These are phyloP conservation scores for Atrichornis clamosus DNA, from an alignment of 2,113 vertebrate species.

Conservation along the genomic window DNA sequence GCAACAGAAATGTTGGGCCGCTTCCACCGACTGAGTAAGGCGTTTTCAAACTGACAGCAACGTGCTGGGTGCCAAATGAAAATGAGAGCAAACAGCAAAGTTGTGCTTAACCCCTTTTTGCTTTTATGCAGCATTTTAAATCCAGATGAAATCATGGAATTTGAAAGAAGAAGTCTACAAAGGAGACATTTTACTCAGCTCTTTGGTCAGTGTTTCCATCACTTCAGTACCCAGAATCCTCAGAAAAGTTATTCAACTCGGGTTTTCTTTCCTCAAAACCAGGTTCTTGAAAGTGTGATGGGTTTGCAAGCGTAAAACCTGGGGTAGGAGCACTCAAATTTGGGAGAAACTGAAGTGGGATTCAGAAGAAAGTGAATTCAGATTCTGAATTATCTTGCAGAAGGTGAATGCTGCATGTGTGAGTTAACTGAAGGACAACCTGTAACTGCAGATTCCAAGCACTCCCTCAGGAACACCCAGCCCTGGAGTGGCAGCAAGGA, in stretches of 20 bases:
- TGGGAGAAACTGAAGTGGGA: not conserved
- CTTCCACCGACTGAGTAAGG: constrained; percentile 54
- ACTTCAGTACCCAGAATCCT: constrained; percentile 62
- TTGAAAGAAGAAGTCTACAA: constrained; percentile 23
- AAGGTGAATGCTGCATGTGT: not conserved
- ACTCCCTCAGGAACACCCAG: not conserved
- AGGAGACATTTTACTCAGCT: constrained; percentile 42
- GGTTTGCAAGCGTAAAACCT: not conserved
- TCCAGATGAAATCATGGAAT: constrained; percentile 49
- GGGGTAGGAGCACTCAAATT: not conserved
- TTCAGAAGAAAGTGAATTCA: not conserved
- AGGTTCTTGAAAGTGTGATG: not conserved
- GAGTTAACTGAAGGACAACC: not conserved
- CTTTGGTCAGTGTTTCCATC: constrained; percentile 48
- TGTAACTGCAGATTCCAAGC: not conserved
- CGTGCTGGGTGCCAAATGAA: constrained; percentile 39
- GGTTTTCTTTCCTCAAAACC: not conserved
- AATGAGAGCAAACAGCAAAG: constrained; percentile 28
- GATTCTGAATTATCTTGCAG: not conserved
- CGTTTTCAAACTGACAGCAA: constrained; percentile 28
- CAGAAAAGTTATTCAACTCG: not conserved
- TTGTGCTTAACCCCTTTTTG: constrained; percentile 56
- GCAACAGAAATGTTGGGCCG: constrained; percentile 23
- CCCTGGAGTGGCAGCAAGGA: not conserved
- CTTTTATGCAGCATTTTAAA: not conserved